phyloP scores from a whole-genome alignment of 1,140 invertebrate genomes.

The Galleria mellonella region DNA sequence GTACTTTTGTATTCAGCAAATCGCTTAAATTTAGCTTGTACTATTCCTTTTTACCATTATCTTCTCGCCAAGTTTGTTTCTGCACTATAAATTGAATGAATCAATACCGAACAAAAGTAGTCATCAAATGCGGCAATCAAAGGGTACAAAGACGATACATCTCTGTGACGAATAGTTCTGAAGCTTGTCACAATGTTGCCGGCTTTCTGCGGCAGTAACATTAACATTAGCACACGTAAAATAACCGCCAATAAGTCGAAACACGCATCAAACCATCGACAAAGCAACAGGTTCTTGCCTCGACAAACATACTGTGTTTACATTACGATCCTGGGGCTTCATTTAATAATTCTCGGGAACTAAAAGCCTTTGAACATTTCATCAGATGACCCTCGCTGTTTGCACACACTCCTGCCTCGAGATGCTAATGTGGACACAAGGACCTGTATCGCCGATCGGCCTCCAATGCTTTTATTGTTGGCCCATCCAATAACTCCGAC shows the following conservation, averaged over 20 bases:
- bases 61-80: conserved; percentile 2
- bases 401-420: conserved; percentile 67
- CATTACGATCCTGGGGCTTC: conserved; percentile 72
- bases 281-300: conserved; percentile 69
- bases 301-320: conserved; percentile 64
- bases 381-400: conserved; percentile 72
- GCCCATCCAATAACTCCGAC: conserved; percentile 44
- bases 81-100: conserved; percentile 11
- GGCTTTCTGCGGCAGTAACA: conserved; percentile 44
- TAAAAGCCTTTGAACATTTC: conserved; percentile 74
- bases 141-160: conserved; percentile 16
- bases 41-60: too few species aligned
- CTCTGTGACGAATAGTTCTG: not conserved
- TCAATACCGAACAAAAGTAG: conserved; percentile 19
- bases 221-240: conserved; percentile 66
- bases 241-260: conserved; percentile 68
- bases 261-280: conserved; percentile 62
- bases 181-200: conserved; percentile 49
- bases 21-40: not conserved
- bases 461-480: conserved; percentile 65
- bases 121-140: conserved; percentile 21
- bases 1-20: conserved; percentile 14
- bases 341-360: conserved; percentile 74
- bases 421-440: conserved; percentile 72
- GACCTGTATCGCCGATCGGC: conserved; percentile 68